These are phyloP conservation scores for Aquatica leii DNA, from an alignment of 2,888 invertebrate genomes.

Conservation along the genomic window DNA sequence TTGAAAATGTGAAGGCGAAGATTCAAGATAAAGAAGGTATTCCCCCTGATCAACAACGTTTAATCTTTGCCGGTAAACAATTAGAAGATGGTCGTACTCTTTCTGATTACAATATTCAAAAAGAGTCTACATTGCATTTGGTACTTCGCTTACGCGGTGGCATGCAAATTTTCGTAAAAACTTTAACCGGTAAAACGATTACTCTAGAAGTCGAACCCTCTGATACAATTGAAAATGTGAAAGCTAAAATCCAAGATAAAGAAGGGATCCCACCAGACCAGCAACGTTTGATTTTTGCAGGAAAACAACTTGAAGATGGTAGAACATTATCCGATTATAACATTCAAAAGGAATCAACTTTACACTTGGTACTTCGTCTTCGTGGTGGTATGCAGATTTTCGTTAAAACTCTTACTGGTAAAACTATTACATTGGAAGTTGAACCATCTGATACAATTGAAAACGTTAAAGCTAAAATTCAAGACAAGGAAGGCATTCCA, in stretches of 20 bases:
- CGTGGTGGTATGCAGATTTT: constrained; percentile 69
- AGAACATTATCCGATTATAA: constrained; percentile 70
- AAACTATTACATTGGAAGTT: constrained; percentile 50
- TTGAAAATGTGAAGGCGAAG: constrained; percentile 71
- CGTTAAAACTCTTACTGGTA: constrained; percentile 62
- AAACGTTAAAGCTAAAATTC: constrained; percentile 67
- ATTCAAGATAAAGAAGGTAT: constrained; percentile 67
- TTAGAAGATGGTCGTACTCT: constrained; percentile 74
- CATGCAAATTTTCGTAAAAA: constrained; percentile 73
- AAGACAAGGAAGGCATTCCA: constrained; percentile 69
- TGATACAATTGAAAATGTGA: constrained; percentile 69
- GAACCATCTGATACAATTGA: constrained; percentile 70
- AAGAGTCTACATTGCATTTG: constrained; percentile 67
- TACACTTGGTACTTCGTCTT: constrained; percentile 65
- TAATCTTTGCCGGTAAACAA: constrained; percentile 75
- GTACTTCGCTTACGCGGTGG: constrained; percentile 71
- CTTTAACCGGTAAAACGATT: constrained; percentile 67
- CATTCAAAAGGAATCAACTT: constrained; percentile 68
- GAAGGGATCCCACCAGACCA: constrained; percentile 90
- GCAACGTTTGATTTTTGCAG: constrained; percentile 85
- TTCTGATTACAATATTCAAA: constrained; percentile 73
- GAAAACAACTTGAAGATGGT: constrained; percentile 74
- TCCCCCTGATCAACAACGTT: constrained; percentile 68
- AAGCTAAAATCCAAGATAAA: constrained; percentile 69
- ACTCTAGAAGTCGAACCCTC: constrained; percentile 66